Percentiles rank a stretch among this genome's conserved stretches.
These are phyloP conservation scores for Premnoplex brunnescens DNA, from an alignment of 2,797 vertebrate species.

Conservation along the genomic window DNA sequence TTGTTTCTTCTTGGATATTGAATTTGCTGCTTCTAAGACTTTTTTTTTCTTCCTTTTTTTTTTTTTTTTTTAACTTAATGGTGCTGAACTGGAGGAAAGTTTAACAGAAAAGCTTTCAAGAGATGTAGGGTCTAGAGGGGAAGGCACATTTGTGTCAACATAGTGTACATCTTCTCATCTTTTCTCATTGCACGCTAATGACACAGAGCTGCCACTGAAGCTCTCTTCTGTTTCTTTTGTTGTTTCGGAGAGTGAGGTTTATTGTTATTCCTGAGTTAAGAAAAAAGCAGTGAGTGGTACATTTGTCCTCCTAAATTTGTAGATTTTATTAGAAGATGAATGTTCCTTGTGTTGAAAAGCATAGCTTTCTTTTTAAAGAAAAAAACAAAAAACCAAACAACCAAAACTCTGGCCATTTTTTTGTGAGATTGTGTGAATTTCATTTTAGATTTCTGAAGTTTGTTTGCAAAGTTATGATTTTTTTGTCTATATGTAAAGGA, in stretches of 20 bases:
- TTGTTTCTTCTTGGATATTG: constrained; percentile 80
- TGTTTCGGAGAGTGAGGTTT: constrained; percentile 82
- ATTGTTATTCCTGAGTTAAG: constrained; percentile 88
- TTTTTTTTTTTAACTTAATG: constrained; percentile 80
- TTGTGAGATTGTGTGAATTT: constrained; percentile 74
- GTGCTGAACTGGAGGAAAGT: constrained; percentile 83
- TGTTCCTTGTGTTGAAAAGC: constrained; percentile 75
- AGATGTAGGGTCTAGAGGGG: constrained; percentile 82
- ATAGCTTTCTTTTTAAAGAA: constrained; percentile 32
- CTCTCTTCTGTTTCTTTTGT: constrained; percentile 83
- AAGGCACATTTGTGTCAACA: constrained; percentile 88
- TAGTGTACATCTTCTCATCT: constrained; percentile 85
- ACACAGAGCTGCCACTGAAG: constrained; percentile 82
- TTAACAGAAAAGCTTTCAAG: constrained; percentile 89
- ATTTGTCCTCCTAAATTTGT: constrained; percentile 82
- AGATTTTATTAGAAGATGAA: constrained; percentile 82
- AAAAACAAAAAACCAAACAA: not conserved
- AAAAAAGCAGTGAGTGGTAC: constrained; percentile 82
- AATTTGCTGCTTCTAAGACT: constrained; percentile 82
- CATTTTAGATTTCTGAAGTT: constrained; percentile 76
- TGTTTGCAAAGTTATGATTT: constrained; percentile 63
- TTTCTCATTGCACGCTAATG: constrained; percentile 88
- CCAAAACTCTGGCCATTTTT: constrained; percentile 35
- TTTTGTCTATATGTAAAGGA: constrained; percentile 51
- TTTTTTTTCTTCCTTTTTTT: constrained; percentile 73